Base-by-base conservation (phyloP, 1,140 invertebrate genomes). In the Eufriesea mexicana region DNA sequence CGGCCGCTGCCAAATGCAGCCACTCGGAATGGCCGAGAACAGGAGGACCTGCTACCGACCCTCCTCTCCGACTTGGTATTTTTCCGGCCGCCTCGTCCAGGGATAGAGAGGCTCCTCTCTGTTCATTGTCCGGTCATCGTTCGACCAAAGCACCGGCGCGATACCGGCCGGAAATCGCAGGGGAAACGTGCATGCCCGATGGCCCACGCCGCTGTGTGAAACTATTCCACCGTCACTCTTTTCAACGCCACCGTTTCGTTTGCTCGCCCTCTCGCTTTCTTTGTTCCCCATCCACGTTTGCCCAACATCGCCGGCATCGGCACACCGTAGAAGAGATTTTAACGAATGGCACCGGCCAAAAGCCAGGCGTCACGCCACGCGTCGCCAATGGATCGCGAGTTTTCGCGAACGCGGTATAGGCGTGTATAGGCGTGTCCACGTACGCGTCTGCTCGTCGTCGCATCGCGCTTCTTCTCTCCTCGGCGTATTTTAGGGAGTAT, bases 1-100 rank as follows among this genome's bases (percentile, higher is more conserved):
- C 84, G 70, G 83, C 74, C 84, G 68, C 83, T 88, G 90, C 86
- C 91, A 89, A 91, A 91, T 83, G 84, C 90, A 91, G 75, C 79
- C 88, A 86, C 86, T 86, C 85, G 90, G 86, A 90, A 91, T 83
- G 82, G 70, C 68, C 57, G 64, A 73, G 82, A 42, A 79, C 74
- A 20, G 20, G 45, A 54, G 55, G 23, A 28, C 54, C 54, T 28
- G 62, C 23, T 45, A 45, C 25, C 68, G 47, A 59, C 25, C 47
- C 54, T 1, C 61, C 28, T 10, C 28, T 59, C 54, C 25, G 49
- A 51, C 64, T 82, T 73, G 47, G 16, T 82, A 76, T 82, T 81
- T 75, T 75, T 81, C 79, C 20, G 25, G 20, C 12, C 10, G 20
- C 28, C 59, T 9, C 28, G 35, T 23, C 20, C 23, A 25, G n/a